Evolutionary conservation across 2,888 invertebrate genomes (phyloP).

Genomic region (Actias luna): DNA sequence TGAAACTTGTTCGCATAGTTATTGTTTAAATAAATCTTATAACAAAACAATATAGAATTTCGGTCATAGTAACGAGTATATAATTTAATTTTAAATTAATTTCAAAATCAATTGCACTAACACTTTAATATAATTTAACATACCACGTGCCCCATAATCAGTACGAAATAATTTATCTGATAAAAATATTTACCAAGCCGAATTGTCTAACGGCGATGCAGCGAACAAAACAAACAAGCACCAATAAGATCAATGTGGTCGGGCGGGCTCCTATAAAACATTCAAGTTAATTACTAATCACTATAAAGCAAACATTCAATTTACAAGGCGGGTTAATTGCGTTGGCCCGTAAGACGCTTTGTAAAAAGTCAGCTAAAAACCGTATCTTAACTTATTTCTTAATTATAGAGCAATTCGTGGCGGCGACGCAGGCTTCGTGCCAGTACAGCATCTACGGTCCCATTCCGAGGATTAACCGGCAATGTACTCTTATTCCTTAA

Average conservation of each 20-base stretch:
- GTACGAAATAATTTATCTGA: slow-evolving; percentile 27
- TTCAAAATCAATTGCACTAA: not conserved
- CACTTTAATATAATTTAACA: not conserved
- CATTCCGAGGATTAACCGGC: slow-evolving; percentile 26
- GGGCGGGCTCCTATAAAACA: slow-evolving; percentile 62
- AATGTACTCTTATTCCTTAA: slow-evolving; percentile 37
- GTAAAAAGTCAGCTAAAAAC: slow-evolving; percentile 78
- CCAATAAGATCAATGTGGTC: slow-evolving; percentile 63
- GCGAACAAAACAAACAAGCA: slow-evolving; percentile 62
- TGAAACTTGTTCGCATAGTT: too few species aligned
- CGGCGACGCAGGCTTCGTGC: slow-evolving; percentile 68
- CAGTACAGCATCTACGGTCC: slow-evolving; percentile 56
- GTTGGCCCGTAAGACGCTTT: slow-evolving; percentile 68
- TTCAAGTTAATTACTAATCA: slow-evolving; percentile 79
- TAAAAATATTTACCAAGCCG: slow-evolving; percentile 50
- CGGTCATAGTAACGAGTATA: not conserved
- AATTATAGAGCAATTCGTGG: slow-evolving; percentile 81
- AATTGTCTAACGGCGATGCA: slow-evolving; percentile 55
- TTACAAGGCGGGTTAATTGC: slow-evolving; percentile 81
- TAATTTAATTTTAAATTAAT: not conserved
- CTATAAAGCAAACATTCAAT: slow-evolving; percentile 82
- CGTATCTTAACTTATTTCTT: slow-evolving; percentile 81
- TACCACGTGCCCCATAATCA: not conserved
- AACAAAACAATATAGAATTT: not conserved
- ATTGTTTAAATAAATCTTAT: not conserved